A percentile compares a stretch with the other conserved stretches of the same genome.
Conservation (phyloP, 2,888 invertebrate genomes). For the Agrilus cyanescens region DNA sequence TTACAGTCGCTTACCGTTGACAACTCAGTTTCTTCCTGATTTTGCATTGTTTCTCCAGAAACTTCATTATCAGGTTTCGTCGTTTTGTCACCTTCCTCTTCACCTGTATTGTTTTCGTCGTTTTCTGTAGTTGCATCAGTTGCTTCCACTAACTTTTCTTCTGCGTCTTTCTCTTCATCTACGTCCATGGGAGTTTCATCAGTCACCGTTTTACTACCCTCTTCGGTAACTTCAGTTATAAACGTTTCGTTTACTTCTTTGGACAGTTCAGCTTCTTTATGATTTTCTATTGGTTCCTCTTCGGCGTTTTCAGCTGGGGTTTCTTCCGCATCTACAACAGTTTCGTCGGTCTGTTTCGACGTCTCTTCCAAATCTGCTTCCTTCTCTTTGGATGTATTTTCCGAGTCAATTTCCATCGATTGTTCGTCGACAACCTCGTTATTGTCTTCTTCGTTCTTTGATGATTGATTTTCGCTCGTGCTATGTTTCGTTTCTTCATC, state of each 20-base stretch:
- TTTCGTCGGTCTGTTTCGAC: slow-evolving; percentile 3
- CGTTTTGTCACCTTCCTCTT: slow-evolving; percentile 6
- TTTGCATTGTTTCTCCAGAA: slow-evolving; percentile 4
- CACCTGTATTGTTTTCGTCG: background rate
- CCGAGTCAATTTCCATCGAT: background rate
- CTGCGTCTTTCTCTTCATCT: slow-evolving; percentile 1
- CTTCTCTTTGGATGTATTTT: slow-evolving; percentile 3
- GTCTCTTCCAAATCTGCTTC: slow-evolving; percentile 3
- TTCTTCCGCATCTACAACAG: slow-evolving; percentile 2
- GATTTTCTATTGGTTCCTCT: background rate
- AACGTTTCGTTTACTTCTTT: slow-evolving; percentile 1
- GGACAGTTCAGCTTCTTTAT: background rate
- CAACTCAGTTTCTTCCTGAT: slow-evolving; percentile 3
- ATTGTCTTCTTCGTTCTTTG: slow-evolving; percentile 7
- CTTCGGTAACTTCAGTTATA: background rate
- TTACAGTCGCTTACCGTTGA: slow-evolving; percentile 5
- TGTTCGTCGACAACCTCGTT: background rate
- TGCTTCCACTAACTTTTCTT: slow-evolving; percentile 3
- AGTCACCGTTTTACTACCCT: background rate
- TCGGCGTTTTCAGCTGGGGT: slow-evolving; percentile 2
- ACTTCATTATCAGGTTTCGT: background rate
- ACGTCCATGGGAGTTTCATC: background rate
- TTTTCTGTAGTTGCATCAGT: background rate
- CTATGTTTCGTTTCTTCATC: slow-evolving; percentile 4
- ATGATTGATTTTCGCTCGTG: slow-evolving; percentile 3